phyloP scores from a whole-genome alignment of 2,888 invertebrate species.

The Nematopogon swammerdamellus region DNA sequence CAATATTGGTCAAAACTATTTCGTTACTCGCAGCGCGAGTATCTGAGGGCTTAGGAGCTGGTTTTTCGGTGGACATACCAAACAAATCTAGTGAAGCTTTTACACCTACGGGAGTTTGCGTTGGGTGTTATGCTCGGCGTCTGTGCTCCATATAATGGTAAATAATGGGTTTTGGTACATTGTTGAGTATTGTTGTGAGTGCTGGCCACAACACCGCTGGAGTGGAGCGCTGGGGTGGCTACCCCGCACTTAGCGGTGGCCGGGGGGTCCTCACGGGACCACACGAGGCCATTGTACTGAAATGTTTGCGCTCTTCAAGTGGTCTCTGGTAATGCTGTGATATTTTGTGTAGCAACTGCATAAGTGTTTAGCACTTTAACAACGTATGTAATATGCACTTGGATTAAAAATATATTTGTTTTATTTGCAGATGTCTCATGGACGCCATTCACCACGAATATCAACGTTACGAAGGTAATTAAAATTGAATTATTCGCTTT shows the following conservation, averaged over 20 bases:
- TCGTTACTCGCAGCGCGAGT: not conserved
- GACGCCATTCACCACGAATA: too few relatives aligned
- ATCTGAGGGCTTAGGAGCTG: constrained; percentile 23
- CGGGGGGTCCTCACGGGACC: not conserved
- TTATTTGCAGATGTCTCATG: too few relatives aligned
- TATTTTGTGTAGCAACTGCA: too few relatives aligned
- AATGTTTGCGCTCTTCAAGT: not conserved
- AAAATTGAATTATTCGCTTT: too few relatives aligned
- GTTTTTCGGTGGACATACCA: constrained; percentile 31
- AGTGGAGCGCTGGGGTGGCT: not conserved
- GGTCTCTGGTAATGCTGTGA: too few relatives aligned
- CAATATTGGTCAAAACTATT: not conserved
- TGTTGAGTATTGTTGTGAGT: constrained; percentile 22
- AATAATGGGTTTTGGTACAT: constrained; percentile 36
- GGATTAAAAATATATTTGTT: too few relatives aligned
- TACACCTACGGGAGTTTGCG: constrained; percentile 50
- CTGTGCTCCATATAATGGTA: constrained; percentile 37
- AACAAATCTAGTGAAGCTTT: constrained; percentile 29
- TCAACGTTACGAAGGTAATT: too few relatives aligned
- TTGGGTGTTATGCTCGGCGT: constrained; percentile 38
- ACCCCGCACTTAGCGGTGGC: not conserved
- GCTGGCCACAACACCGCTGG: too few relatives aligned
- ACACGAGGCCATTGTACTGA: not conserved
- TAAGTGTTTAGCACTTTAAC: too few relatives aligned
- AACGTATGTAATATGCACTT: too few relatives aligned